phyloP scores from a whole-genome alignment of 2,113 vertebrate species.

The Phylloscopus whistleri region DNA sequence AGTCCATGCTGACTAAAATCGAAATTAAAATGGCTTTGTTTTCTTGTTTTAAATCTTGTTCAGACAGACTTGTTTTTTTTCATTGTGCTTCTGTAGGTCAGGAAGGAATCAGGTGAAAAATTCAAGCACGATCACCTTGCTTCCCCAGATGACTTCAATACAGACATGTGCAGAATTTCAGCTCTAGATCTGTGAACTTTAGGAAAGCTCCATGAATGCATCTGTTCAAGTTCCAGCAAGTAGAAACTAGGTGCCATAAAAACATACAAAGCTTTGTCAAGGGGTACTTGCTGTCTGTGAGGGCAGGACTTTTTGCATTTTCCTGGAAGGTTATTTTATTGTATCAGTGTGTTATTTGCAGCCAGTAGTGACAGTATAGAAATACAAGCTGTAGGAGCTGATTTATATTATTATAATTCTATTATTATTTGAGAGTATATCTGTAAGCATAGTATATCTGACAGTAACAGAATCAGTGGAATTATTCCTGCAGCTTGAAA shows the following conservation, averaged over 20 bases:
- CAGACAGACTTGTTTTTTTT: neutral
- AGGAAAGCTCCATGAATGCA: neutral
- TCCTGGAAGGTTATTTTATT: neutral
- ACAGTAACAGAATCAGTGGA: neutral
- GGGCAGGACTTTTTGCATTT: neutral
- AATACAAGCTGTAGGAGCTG: neutral
- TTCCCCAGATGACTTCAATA: neutral
- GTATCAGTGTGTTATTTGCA: neutral
- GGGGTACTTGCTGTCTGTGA: neutral
- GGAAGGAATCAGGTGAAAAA: neutral
- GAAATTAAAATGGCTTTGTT: neutral
- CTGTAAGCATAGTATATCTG: neutral
- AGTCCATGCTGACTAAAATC: neutral
- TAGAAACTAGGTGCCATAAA: neutral
- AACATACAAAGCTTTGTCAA: neutral
- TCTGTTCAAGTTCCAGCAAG: neutral
- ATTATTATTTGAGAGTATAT: neutral
- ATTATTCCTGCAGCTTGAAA: neutral
- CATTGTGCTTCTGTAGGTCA: neutral
- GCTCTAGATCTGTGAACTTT: neutral
- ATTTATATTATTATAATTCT: neutral
- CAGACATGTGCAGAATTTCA: neutral
- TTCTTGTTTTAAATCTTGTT: neutral
- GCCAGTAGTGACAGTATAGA: neutral
- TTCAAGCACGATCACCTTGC: neutral